Evolutionary conservation across 2,888 invertebrate species (phyloP), one percentile per base, ranked within the genome.

Genomic region (Entomobrya proxima): DNA sequence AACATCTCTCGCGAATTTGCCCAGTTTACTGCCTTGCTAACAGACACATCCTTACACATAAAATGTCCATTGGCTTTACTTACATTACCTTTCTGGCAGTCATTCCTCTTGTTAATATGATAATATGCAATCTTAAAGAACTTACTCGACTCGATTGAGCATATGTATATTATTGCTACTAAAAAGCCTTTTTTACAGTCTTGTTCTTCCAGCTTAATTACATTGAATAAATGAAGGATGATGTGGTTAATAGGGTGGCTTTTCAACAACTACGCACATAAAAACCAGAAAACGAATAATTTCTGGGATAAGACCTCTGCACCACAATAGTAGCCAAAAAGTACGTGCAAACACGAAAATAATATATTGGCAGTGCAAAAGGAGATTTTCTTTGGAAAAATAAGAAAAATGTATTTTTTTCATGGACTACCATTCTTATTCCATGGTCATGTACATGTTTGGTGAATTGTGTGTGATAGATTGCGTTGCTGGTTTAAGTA

Each of bases 201-300:
- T 79, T 85, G 75, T 79, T 85, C 52, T 79, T 37, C 40, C 47
- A 77, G 72, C 72, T 84, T 85, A 79, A 79, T 79, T 85, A 85
- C 74, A 75, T n/a, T 75, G 79, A 64, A 50, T 79, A 74, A 79
- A 85, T 85, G 85, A 85, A 79, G 75, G 79, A 78, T 79, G 84
- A 77, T 79, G 79, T 85, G 85, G 84, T 79, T 79, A 85, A 79
- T 79, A 85, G 85, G 67, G 85, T 79, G 78, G 79, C 74, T 79
- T 85, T 85, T 85, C 72, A 79, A 79, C 79, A 79, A 50, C 44
- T 24, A 47, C 84, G 50, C 77, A 77, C 69, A 74, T 72, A 61
- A 80, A 52, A 76, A 67, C 81, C 61, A 76, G 83, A 82, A 75
- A 67, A 55, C 18, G 55, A 80, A 83, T 83, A 52, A 83, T 83